Conservation (phyloP, 1,140 invertebrate species). For the Pseudomyrmex dendroicus region DNA sequence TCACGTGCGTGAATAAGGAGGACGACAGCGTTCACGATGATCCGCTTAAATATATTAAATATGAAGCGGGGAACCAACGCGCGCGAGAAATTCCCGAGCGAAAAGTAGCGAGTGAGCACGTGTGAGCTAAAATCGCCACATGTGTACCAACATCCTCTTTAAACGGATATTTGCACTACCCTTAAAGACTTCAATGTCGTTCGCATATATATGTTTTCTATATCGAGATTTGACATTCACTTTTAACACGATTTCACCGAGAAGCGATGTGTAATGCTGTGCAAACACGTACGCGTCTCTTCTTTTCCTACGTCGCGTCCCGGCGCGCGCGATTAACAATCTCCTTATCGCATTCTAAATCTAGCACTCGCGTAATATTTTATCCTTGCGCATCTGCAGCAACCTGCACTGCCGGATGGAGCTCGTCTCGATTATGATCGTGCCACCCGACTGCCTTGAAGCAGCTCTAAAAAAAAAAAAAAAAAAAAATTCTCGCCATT, state of each 20-base stretch:
- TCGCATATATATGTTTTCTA: conserved; percentile 7
- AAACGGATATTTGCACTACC: conserved; percentile 4
- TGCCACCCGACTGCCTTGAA: conserved; percentile 55
- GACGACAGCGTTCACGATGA: conserved; percentile 43
- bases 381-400: conserved; percentile 59
- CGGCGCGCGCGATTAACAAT: conserved; percentile 46
- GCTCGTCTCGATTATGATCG: conserved; percentile 66
- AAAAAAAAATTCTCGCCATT: conserved; percentile 7
- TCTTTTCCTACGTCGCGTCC: conserved; percentile 46
- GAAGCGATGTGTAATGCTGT: conserved; percentile 39
- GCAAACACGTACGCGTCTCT: conserved; percentile 40
- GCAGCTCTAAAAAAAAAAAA: conserved; percentile 9
- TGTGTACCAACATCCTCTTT: not conserved
- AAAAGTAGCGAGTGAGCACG: not conserved
- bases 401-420: conserved; percentile 57
- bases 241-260: conserved; percentile 61
- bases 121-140: not conserved
- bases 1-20: conserved; percentile 27
- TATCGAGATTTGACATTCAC: conserved; percentile 50
- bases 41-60: conserved; percentile 38
- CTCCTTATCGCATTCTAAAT: conserved; percentile 60
- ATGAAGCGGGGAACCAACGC: not conserved
- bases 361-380: conserved; percentile 61
- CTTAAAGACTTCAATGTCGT: conserved; percentile 17
- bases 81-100: not conserved